Evolutionary conservation across 2,113 vertebrate species (phyloP), one percentile per base, ranked within the genome.

Genomic region (Ochotona princeps): DNA sequence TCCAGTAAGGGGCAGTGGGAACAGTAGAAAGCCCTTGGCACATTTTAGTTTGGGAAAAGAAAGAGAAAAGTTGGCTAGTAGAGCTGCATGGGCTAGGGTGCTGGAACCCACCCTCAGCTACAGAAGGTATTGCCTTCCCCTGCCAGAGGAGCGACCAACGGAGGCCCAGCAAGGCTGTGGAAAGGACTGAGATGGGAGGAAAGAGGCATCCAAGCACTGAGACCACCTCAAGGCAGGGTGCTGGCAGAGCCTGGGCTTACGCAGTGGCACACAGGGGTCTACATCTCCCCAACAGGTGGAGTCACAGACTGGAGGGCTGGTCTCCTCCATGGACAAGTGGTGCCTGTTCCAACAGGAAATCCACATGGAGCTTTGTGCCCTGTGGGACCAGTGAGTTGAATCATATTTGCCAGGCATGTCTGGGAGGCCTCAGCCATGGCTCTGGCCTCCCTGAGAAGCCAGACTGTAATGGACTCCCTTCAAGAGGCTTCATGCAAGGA

Each of bases 211-310:
- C 11, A 51, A 3, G 17, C 23, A 35, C 20, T 23, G 6, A 6
- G n/a, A 32, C 54, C 85, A n/a, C 23, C 49, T 65, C 32, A 3
- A 9, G 49, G 8, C 1, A 28, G 51, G 18, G 47, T 25, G 44
- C 67, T 76, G 21, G 32, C 32, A 2, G 2, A 7, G 30, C 60
- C 51, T 69, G 72, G 35, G 11, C 14, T 26, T 15, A 69, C 25
- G 49, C 51, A 7, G 8, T 11, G 5, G 74, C n/a, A 23, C 49
- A 23, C 7, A 74, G 28, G 26, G 47, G 51, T 35, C 35, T 49
- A 21, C 21, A 47, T 72, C 28, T 25, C 66, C 72, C n/a, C 51
- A 1, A 11, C 8, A 10, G 0, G 0, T 38, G 5, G 5, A 28
- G 10, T 67, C 28, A 1, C 10, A 28, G 47, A 83, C 28, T 25